These are phyloP conservation scores for Phocoena phocoena DNA, from an alignment of 2,113 vertebrate genomes.

Conservation along the genomic window DNA sequence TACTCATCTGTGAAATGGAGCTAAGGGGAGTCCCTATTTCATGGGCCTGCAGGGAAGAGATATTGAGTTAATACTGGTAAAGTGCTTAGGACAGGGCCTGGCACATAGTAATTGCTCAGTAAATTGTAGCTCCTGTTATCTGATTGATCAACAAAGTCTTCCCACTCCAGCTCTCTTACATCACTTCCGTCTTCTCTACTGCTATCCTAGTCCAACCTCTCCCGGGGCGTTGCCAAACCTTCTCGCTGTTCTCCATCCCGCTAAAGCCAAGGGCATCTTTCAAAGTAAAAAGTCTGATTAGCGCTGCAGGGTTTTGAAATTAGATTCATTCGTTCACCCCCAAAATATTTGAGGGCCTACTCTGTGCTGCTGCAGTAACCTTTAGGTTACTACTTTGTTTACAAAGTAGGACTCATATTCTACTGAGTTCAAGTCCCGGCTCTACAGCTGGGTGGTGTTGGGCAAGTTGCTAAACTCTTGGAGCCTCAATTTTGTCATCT, in stretches of 20 bases:
- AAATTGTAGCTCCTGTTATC: background rate
- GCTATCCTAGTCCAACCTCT: background rate
- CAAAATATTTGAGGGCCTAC: background rate
- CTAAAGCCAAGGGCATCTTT: background rate
- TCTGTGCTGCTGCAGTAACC: background rate
- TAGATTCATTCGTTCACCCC: background rate
- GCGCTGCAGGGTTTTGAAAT: background rate
- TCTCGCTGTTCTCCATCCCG: background rate
- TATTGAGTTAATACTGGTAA: background rate
- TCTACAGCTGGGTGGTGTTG: background rate
- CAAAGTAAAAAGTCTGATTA: background rate
- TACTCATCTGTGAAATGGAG: background rate
- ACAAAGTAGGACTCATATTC: background rate
- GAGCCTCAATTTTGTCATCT: background rate
- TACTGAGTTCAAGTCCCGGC: background rate
- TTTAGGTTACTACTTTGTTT: too few relatives aligned
- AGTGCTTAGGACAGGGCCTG: background rate
- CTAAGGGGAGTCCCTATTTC: background rate
- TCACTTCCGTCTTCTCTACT: accelerated
- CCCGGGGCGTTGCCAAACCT: background rate
- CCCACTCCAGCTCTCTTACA: background rate
- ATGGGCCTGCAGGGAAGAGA: background rate
- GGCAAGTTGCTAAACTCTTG: background rate
- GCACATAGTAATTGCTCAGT: background rate
- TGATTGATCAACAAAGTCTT: background rate